A percentile compares a stretch with the other conserved stretches of the same genome.
Conservation (phyloP, 2,797 vertebrate genomes). For the Syndactyla subalaris region DNA sequence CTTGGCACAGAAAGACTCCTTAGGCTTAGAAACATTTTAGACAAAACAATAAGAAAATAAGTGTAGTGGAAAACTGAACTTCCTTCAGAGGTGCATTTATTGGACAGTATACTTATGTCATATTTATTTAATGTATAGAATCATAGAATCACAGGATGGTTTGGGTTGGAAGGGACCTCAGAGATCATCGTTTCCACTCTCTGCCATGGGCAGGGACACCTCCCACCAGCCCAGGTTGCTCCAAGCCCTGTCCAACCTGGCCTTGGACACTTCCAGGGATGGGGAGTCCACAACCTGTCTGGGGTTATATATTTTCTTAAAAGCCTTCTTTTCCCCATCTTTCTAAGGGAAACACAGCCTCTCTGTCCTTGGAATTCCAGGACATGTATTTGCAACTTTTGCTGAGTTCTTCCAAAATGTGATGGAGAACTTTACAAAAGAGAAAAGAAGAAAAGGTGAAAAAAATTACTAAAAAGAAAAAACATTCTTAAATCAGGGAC, state of each 20-base stretch:
- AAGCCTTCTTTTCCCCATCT: neutral
- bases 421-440: neutral
- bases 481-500: neutral
- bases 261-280: neutral
- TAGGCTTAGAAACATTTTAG: neutral
- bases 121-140: neutral
- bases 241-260: accelerated
- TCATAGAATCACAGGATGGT: neutral
- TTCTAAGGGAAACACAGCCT: neutral
- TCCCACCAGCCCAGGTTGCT: neutral
- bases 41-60: neutral
- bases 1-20: neutral
- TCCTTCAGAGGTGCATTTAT: neutral
- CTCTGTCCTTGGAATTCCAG: neutral
- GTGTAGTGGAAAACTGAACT: neutral
- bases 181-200: accelerated
- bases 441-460: neutral
- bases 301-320: neutral
- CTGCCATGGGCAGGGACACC: neutral
- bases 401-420: neutral
- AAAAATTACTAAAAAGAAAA: neutral
- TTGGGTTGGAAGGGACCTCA: neutral
- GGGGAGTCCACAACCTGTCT: neutral
- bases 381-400: neutral
- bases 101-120: neutral